Conservation (phyloP, 2,113 vertebrate genomes). For the Heteronetta atricapilla region DNA sequence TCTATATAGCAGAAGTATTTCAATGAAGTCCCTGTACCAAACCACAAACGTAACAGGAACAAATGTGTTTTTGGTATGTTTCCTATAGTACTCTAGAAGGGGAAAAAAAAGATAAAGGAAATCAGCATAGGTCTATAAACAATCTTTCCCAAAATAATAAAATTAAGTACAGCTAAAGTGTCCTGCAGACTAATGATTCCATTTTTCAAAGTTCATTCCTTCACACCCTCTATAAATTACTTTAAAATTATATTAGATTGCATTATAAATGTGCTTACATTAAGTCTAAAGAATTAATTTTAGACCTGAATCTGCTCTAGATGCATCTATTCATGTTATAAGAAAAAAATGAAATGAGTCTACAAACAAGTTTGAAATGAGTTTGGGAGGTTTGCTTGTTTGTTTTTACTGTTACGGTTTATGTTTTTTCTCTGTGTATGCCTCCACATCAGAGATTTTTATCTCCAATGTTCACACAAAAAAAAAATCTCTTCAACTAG, state of each 20-base stretch:
- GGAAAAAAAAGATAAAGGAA: background rate
- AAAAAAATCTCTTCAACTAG: background rate
- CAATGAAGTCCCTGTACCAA: background rate
- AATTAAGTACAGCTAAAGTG: background rate
- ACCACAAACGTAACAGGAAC: background rate
- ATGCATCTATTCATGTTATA: background rate
- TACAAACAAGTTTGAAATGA: background rate
- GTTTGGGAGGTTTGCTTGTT: background rate
- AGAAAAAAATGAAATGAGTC: background rate
- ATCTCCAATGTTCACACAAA: background rate
- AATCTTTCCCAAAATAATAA: background rate
- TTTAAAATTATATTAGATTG: background rate
- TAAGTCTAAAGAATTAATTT: background rate
- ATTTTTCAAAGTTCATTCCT: background rate
- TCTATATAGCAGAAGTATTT: background rate
- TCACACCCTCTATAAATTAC: background rate
- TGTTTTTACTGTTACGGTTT: background rate
- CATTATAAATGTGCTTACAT: background rate
- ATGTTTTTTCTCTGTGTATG: background rate
- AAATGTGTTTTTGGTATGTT: background rate
- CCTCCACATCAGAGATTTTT: background rate
- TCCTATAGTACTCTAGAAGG: background rate
- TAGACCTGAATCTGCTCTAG: background rate
- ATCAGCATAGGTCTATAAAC: background rate
- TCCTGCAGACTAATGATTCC: background rate